Evolutionary conservation across 1,140 invertebrate species (phyloP), one percentile per base, ranked within the genome.

Genomic region (Zelostemma sp.): DNA sequence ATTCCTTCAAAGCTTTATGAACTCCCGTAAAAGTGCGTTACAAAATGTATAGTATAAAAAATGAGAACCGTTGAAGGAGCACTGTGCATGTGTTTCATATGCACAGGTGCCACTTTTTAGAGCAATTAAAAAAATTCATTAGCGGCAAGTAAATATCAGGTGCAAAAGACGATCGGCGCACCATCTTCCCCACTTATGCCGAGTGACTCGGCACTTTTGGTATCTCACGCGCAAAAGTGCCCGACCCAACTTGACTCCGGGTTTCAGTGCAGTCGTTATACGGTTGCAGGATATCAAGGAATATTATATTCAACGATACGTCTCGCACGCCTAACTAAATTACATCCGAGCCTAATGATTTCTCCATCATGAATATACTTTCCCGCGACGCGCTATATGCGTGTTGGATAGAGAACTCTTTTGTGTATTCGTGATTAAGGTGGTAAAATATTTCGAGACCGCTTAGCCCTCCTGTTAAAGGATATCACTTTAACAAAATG

Each of bases 401-500:
- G n/a, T n/a, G n/a, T n/a, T n/a, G n/a, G n/a, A n/a, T n/a, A n/a
- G n/a, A n/a, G n/a, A n/a, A n/a, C n/a, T n/a, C n/a, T n/a, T n/a
- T n/a, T 65, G 21, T 25, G 21, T 25, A 4, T 3, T 25, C 21
- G 6, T 12, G 40, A 15, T 41, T 15, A 41, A 12, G 14, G 38
- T 15, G 41, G 38, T 25, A 18, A 28, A 11, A 43, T 28, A 12
- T 45, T 43, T 43, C 6, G 51, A 45, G 28, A 15, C 40, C n/a
- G 14, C 15, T 55, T 25, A 18, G 41, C 15, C 47, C 60, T 61
- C 54, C 51, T 50, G 57, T 50, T 21, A 53, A 63, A 68, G 76
- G 73, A 80, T 81, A 83, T 81, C 80, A 80, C 80, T 84, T 83
- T 83, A 82, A 84, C 79, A 82, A 63, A 83, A 83, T 82, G 79